Base-by-base conservation (phyloP, 2,113 vertebrate species). In the Pimephales promelas region DNA sequence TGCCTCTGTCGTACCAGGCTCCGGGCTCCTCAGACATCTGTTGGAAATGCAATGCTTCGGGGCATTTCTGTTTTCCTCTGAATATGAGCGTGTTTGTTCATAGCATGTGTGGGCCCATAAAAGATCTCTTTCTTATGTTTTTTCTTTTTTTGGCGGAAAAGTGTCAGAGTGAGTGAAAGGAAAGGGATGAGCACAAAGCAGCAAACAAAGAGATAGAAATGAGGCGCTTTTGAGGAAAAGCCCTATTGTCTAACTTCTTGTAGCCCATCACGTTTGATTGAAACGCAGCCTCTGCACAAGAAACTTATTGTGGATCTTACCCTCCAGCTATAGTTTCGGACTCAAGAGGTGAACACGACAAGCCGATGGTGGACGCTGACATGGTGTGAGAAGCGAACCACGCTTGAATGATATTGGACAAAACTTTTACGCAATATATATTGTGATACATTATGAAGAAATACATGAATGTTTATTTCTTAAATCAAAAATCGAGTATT, bases 1-100 rank as follows among this genome's bases (percentile, higher is more conserved):
- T 56, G 66, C 75, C 80, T 62, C 75, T 79, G 86, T 85, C 74
- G 61, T 79, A 80, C 62, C 62, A 22, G 22, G 59, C 86, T 87
- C 84, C 81, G 68, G 71, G 84, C 74, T 87, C 68, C 84, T 83
- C 81, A 84, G 31, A 80, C 86, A 87, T 85, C 86, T 87, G 86
- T 80, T 87, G 80, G 80, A 85, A 83, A 85, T 72, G 54, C 40
- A 75, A 76, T 78, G 70, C 83, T 80, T 78, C n/a, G 59, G 86
- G 86, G 75, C 84, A 54, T 79, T 85, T 71, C 54, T 79, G 83
- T 85, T 85, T 85, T 79, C 75, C 71, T 85, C 74, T 47, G 49
- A 68, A 85, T 75, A 54, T 54, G 43, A 76, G 86, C 34, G 72
- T 73, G 72, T 85, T 83, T 73, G 66, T 79, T 85, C 81, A 61